Base-by-base conservation (phyloP, 2,113 vertebrate genomes). In the Amphiprion percula region DNA sequence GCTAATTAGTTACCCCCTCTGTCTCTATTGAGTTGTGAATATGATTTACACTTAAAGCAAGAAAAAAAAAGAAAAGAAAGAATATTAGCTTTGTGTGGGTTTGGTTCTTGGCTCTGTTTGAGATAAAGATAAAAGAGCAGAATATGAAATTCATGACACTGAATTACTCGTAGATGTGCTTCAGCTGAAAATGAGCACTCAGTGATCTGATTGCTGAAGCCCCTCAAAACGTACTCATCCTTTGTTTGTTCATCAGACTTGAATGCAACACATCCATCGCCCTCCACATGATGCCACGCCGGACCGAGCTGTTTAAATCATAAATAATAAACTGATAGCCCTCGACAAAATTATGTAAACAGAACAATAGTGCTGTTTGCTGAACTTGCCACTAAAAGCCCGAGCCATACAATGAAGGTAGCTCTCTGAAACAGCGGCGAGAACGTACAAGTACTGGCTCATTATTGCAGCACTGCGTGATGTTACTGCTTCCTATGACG, bases 231-330 rank as follows among this genome's bases (percentile, higher is more conserved):
- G 56, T 54, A 72, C 80, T 75, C 50, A 14, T 67, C 55, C 23
- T 80, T 84, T 87, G 62, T 89, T 87, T 88, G 55, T 76, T 83
- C 62, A 54, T 77, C 69, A 77, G 74, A 66, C 56, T 63, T 76
- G 58, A 85, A 79, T 83, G 47, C 47, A 59, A 44, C 56, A 56
- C 50, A 44, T 69, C 59, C 28, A 63, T 61, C 33, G 77, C 71
- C 54, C 10, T 78, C 19, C 67, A 69, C 47, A 84, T 72, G 81
- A 82, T 62, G 28, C 64, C 44, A 66, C n/a, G 11, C 46, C 26
- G 39, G 30, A 50, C 28, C 14, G 62, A 71, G 60, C 64, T 52
- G 50, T 72, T 64, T 62, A 79, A 78, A 80, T 54, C 56, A 21
- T n/a, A n/a, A 37, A 37, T 37, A 37, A 37, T 37, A 37, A 37